Evolutionary conservation across 2,888 invertebrate genomes (phyloP).

Genomic region (Corbicula japonica): DNA sequence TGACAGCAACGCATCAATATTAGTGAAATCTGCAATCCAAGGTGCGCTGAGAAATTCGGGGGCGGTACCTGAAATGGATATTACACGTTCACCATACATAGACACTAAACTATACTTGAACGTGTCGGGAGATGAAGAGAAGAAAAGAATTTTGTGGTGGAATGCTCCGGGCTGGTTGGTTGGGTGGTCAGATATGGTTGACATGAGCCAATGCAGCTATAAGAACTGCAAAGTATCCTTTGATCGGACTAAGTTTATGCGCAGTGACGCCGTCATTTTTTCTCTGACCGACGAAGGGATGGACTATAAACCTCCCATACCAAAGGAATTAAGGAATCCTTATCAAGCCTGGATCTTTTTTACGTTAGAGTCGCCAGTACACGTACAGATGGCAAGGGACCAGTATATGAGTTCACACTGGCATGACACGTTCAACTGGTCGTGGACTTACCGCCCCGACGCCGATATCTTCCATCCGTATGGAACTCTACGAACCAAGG

Average conservation of each 20-base stretch:
- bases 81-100: slow-evolving; percentile 32
- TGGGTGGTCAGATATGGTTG: slow-evolving; percentile 14
- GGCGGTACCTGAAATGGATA: no score
- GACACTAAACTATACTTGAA: slow-evolving; percentile 25
- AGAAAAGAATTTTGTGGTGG: slow-evolving; percentile 32
- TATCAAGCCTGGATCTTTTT: slow-evolving; percentile 53
- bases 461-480: slow-evolving; percentile 69
- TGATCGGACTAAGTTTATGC: slow-evolving; percentile 5
- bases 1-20: no score
- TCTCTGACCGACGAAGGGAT: slow-evolving; percentile 30
- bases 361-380: slow-evolving; percentile 39
- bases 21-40: no score
- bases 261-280: slow-evolving; percentile 38
- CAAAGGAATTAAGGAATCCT: slow-evolving; percentile 16
- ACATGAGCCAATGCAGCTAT: slow-evolving; percentile 29
- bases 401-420: slow-evolving; percentile 22
- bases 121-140: slow-evolving; percentile 1
- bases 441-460: slow-evolving; percentile 70
- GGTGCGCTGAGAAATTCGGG: no score
- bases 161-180: slow-evolving; percentile 33
- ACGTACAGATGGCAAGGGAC: not conserved
- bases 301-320: slow-evolving; percentile 9
- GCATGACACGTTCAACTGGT: slow-evolving; percentile 70
- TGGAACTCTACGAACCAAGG: slow-evolving; percentile 36
- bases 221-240: slow-evolving; percentile 42